A percentile compares a stretch with the other conserved stretches of the same genome.
Evolutionary conservation across 30 jellyfish, hydroid and myxozoan species (phyloP).

Genomic region (Pseudorhiza aurosa): DNA sequence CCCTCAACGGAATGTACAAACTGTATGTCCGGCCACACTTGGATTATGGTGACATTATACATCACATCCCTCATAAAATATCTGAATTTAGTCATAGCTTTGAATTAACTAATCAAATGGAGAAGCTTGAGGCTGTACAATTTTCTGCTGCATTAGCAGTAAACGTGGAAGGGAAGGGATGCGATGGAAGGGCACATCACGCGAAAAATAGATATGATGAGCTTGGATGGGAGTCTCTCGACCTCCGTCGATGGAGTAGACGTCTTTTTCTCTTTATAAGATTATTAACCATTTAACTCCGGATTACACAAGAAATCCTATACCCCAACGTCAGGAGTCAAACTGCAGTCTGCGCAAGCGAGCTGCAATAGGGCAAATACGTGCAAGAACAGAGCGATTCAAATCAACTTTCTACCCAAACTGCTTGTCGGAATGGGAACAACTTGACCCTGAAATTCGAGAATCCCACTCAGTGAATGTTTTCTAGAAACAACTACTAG

Average conservation of each 20-base stretch:
- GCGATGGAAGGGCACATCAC: conserved; percentile 35
- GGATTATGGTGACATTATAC: conserved; percentile 35
- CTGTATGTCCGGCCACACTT: conserved; percentile 54
- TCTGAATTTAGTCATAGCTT: not conserved
- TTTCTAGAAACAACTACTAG: not conserved
- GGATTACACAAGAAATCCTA: conserved; percentile 14
- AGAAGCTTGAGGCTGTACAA: conserved; percentile 11
- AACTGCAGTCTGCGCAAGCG: conserved; percentile 22
- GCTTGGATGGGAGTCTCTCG: conserved; percentile 53
- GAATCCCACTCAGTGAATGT: not conserved
- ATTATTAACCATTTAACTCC: conserved; percentile 11
- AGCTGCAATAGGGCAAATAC: conserved; percentile 22
- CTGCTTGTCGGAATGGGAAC: conserved; percentile 58
- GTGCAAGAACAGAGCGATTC: conserved; percentile 21
- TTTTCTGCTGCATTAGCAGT: conserved; percentile 41
- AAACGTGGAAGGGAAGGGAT: conserved; percentile 1
- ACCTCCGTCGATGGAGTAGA: conserved; percentile 51
- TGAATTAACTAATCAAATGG: conserved; percentile 1
- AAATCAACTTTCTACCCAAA: conserved; percentile 56
- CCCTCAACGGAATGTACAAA: conserved; percentile 25
- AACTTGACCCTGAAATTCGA: conserved; percentile 52
- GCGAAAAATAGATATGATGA: conserved; percentile 17
- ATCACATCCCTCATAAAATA: not conserved
- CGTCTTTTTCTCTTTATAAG: conserved; percentile 6
- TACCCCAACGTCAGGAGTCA: conserved; percentile 26